Evolutionary conservation across 2,113 vertebrate genomes (phyloP), one percentile per base, ranked within the genome.

Genomic region (Theropithecus gelada): DNA sequence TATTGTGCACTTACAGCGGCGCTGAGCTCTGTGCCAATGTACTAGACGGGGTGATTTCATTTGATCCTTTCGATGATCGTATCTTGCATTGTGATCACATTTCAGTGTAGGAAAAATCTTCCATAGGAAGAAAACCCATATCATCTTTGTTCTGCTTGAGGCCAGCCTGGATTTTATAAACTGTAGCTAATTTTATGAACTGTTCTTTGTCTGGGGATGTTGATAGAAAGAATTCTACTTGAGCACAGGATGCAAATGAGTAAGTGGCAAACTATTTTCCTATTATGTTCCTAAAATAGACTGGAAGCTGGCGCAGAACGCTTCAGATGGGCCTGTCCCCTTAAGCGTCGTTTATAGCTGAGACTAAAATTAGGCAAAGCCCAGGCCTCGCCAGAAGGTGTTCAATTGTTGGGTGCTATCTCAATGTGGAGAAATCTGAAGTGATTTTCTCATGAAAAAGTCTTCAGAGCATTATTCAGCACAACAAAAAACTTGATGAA

Each of bases 221-320:
- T 43, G 72, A 38, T 38, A 43, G 3, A 80, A 76, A 84, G 89
- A 82, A 25, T 40, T 84, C 57, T 25, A 61, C 50, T 85, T 80
- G 88, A 83, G 64, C 85, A 72, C 78, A 90, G 86, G 73, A 88
- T 32, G 61, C 59, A 48, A 64, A 61, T 48, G 59, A 82, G 43
- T 93, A 64, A 88, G 72, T 38, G 61, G 55, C 25, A 11, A 93
- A 66, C 78, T 73, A 72, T 68, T 68, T 93, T 70, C 75, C 94
- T 72, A 40, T 84, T 35, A 22, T 40, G 52, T n/a, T 85, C 94
- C 95, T 68, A 86, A 97, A 93, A 96, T 93, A 98, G 96, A 43
- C 6, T 1, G 48, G 55, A 11, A 6, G 52, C 92, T 55, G 38
- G 91, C 78, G 2, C n/a, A 8, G 59, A 27, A 61, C 0, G 9